Percentiles rank a stretch among this genome's conserved stretches.
These are phyloP conservation scores for Fragum fragum DNA, from an alignment of 2,888 invertebrate genomes.

Conservation along the genomic window DNA sequence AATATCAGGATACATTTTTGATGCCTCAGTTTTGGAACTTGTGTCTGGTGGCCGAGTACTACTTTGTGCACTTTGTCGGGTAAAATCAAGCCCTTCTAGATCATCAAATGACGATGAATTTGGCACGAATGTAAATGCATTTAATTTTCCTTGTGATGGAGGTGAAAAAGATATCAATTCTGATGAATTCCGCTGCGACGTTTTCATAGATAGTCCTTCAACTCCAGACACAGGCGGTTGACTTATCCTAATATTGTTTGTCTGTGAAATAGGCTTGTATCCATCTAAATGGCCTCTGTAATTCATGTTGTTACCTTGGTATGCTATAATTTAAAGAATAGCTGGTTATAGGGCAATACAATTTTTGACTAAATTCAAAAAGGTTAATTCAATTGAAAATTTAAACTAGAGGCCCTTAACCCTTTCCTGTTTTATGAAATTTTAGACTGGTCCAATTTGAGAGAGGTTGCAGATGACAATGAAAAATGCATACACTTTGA, in stretches of 20 bases:
- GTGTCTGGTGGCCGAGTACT: constrained; percentile 56
- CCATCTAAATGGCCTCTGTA: constrained; percentile 30
- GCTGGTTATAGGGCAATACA: too few species aligned
- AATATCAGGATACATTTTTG: constrained; percentile 79
- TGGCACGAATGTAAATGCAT: not conserved
- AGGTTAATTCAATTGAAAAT: too few species aligned
- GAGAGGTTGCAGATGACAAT: too few species aligned
- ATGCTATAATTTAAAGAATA: not conserved
- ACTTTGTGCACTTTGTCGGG: constrained; percentile 21
- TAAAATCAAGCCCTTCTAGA: constrained; percentile 78
- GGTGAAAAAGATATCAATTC: constrained; percentile 45
- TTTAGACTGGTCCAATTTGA: too few species aligned
- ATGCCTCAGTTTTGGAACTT: constrained; percentile 31
- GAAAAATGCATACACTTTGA: too few species aligned
- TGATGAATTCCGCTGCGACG: constrained; percentile 9
- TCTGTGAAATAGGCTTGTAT: constrained; percentile 20
- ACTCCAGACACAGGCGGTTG: not conserved
- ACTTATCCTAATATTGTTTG: not conserved
- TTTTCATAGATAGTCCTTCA: not conserved
- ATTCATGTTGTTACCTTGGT: not conserved
- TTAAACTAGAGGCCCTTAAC: too few species aligned
- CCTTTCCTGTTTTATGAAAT: too few species aligned
- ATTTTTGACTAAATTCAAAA: too few species aligned
- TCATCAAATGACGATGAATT: constrained; percentile 66
- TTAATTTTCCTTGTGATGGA: constrained; percentile 15